These are phyloP conservation scores for Nomada lathburiana DNA, from an alignment of 2,888 invertebrate species.

Conservation along the genomic window DNA sequence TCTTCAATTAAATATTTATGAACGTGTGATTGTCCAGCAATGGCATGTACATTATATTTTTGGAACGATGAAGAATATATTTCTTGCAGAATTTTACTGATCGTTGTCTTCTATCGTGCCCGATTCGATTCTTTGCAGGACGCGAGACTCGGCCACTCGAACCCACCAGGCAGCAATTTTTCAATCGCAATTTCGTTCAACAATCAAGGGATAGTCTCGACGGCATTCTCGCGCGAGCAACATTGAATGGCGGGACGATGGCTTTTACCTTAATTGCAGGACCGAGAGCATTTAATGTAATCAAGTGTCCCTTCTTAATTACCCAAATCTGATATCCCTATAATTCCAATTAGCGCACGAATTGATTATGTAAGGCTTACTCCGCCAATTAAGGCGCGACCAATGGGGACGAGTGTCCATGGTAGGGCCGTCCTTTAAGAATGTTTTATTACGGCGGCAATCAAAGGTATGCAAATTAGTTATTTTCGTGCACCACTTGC, in stretches of 20 bases:
- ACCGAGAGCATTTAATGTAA: constrained; percentile 59
- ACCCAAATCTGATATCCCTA: constrained; percentile 70
- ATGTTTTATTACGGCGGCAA: constrained; percentile 52
- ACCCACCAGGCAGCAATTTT: too few relatives aligned
- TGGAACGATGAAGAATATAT: too few relatives aligned
- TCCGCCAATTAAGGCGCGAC: constrained; percentile 62
- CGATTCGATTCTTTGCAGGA: too few relatives aligned
- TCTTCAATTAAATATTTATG: too few relatives aligned
- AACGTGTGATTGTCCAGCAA: too few relatives aligned
- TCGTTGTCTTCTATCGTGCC: too few relatives aligned
- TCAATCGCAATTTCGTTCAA: constrained; percentile 34
- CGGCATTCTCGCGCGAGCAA: constrained; percentile 30
- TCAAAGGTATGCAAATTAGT: constrained; percentile 52
- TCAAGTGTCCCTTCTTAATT: constrained; percentile 70
- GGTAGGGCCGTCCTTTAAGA: constrained; percentile 38
- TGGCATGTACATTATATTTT: too few relatives aligned
- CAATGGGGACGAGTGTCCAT: constrained; percentile 50
- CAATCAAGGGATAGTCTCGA: constrained; percentile 56
- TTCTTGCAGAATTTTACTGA: too few relatives aligned
- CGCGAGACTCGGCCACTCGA: too few relatives aligned
- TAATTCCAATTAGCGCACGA: constrained; percentile 72
- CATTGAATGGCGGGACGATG: constrained; percentile 5
- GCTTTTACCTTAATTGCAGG: constrained; percentile 64
- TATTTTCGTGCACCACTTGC: constrained; percentile 38
- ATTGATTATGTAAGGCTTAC: constrained; percentile 64